phyloP scores from a whole-genome alignment of 2,797 vertebrate species.

The Choloepus didactylus region DNA sequence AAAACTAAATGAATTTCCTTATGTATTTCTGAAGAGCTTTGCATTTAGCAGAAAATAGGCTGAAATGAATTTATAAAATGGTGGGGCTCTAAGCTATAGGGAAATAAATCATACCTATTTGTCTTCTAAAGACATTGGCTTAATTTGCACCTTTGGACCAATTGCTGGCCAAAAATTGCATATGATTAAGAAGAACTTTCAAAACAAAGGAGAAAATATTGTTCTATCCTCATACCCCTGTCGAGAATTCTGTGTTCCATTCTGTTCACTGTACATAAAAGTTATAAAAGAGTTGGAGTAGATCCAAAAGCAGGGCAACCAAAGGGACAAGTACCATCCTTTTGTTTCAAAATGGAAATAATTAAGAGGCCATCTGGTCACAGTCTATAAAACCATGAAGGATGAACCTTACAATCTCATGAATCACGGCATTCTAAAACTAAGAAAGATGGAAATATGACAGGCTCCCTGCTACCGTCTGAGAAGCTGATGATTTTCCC shows the following conservation, averaged over 20 bases:
- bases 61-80: slow-evolving; percentile 58
- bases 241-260: background rate
- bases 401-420: background rate
- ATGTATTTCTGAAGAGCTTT: slow-evolving; percentile 15
- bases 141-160: slow-evolving; percentile 50
- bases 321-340: background rate
- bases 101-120: slow-evolving; percentile 50
- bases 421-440: background rate
- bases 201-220: slow-evolving; percentile 34
- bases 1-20: slow-evolving; percentile 57
- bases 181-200: slow-evolving; percentile 33
- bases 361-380: slow-evolving; percentile 7
- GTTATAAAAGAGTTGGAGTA: background rate
- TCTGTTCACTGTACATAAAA: background rate
- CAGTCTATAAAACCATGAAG: slow-evolving; percentile 10
- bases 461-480: background rate
- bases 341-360: slow-evolving; percentile 57
- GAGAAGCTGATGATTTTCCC: background rate
- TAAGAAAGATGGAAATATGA: background rate
- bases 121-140: slow-evolving; percentile 15
- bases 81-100: background rate
- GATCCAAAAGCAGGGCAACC: background rate
- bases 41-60: slow-evolving; percentile 59
- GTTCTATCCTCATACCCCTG: background rate
- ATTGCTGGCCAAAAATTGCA: slow-evolving; percentile 53